Evolutionary conservation across 2,888 invertebrate species (phyloP).

Genomic region (Subacronicta megacephala): DNA sequence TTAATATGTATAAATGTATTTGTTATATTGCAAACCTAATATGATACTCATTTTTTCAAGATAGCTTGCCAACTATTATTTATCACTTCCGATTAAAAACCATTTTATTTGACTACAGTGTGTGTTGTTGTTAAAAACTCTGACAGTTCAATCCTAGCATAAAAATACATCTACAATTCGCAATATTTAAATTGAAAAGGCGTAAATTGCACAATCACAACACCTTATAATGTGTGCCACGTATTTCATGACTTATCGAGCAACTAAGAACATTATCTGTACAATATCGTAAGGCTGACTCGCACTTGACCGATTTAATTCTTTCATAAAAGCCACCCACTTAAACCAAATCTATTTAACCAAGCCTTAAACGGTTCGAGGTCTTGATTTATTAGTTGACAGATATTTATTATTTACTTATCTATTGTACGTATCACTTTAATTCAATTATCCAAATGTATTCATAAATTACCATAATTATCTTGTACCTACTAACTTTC

Average conservation of each 20-base stretch:
- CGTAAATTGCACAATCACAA: background rate
- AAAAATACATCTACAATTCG: background rate
- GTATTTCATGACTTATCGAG: slow-evolving; percentile 19
- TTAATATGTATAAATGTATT: too few species aligned
- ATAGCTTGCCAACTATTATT: too few species aligned
- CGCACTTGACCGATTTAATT: slow-evolving; percentile 51
- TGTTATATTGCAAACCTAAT: too few species aligned
- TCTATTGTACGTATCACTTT: slow-evolving; percentile 43
- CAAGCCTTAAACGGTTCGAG: slow-evolving; percentile 50
- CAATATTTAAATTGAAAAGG: background rate
- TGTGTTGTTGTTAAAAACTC: too few species aligned
- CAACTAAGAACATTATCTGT: slow-evolving; percentile 13
- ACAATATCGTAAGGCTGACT: slow-evolving; percentile 19
- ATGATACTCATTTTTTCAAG: too few species aligned
- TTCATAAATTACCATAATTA: slow-evolving; percentile 42
- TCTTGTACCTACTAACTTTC: slow-evolving; percentile 28
- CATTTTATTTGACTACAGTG: too few species aligned
- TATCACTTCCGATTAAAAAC: too few species aligned
- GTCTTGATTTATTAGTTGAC: slow-evolving; percentile 46
- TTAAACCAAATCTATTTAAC: slow-evolving; percentile 25
- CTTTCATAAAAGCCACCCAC: slow-evolving; percentile 47
- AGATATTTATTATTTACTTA: slow-evolving; percentile 47
- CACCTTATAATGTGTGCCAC: background rate
- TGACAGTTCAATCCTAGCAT: background rate
- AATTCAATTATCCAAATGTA: slow-evolving; percentile 44